These are phyloP conservation scores for Hypomesus transpacificus DNA, from an alignment of 2,113 vertebrate genomes.

Conservation along the genomic window DNA sequence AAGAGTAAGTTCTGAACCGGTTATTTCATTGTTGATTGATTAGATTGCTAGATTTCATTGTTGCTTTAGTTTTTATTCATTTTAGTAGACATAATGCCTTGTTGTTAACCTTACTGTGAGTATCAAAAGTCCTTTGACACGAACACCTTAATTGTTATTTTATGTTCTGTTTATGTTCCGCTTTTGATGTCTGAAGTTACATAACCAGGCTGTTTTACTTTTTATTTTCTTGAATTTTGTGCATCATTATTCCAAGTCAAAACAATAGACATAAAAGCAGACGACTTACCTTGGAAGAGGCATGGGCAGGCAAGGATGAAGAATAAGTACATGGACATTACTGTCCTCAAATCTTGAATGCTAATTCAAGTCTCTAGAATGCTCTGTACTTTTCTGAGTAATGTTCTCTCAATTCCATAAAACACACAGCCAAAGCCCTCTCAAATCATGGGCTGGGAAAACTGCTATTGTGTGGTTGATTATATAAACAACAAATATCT, in stretches of 20 bases:
- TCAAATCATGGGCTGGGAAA: too few relatives aligned
- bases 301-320: constrained; percentile 24
- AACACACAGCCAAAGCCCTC: too few relatives aligned
- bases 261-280: neutral
- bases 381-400: neutral
- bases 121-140: too few relatives aligned
- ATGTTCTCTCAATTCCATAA: neutral
- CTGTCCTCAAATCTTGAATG: neutral
- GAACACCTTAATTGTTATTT: too few relatives aligned
- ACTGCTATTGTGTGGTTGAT: neutral
- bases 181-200: neutral
- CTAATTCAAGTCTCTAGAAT: too few relatives aligned
- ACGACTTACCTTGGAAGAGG: constrained; percentile 40
- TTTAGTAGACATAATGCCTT: too few relatives aligned
- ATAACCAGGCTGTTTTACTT: neutral
- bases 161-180: too few relatives aligned
- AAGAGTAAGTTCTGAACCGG: too few relatives aligned
- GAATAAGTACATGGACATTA: constrained; percentile 37
- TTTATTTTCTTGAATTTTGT: neutral
- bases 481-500: neutral
- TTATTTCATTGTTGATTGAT: too few relatives aligned
- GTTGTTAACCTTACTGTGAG: too few relatives aligned
- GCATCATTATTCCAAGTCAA: neutral
- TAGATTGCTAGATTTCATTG: too few relatives aligned
- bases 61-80: too few relatives aligned